These are phyloP conservation scores for Anas platyrhynchos DNA, from an alignment of 2,113 vertebrate genomes.

Conservation along the genomic window DNA sequence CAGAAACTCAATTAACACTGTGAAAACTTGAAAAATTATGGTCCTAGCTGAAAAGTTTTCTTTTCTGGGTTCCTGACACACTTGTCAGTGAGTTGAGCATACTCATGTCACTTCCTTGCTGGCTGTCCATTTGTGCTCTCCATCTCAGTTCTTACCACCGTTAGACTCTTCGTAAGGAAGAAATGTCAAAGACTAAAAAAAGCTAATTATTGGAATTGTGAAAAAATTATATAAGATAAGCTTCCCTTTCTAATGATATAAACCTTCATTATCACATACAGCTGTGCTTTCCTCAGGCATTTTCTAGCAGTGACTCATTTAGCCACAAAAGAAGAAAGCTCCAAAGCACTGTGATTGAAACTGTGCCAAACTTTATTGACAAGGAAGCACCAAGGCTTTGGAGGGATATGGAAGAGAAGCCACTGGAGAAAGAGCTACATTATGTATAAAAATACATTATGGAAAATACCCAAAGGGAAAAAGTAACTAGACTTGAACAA, in stretches of 20 bases:
- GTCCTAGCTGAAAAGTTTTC: background rate
- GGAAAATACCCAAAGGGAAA: conserved; percentile 5
- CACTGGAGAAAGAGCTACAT: background rate
- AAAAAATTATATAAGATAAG: background rate
- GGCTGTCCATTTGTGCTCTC: background rate
- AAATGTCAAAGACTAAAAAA: background rate
- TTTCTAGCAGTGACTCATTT: background rate
- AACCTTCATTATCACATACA: conserved; percentile 12
- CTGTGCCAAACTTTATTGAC: conserved; percentile 9
- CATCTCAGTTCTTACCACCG: background rate
- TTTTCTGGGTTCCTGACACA: background rate
- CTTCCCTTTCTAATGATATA: background rate
- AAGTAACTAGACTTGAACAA: background rate
- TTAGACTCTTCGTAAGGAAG: background rate
- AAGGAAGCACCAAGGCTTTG: background rate
- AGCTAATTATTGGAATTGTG: background rate
- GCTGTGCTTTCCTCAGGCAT: conserved; percentile 15
- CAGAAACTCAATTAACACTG: background rate
- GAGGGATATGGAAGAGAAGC: conserved; percentile 31
- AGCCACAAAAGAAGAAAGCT: conserved; percentile 17
- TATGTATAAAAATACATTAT: conserved; percentile 28
- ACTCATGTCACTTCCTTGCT: background rate
- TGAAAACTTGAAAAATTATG: background rate
- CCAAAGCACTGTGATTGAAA: conserved; percentile 6
- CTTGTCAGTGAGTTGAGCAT: background rate